phyloP scores from a whole-genome alignment of 1,140 invertebrate species.

The Drosophila melanica region DNA sequence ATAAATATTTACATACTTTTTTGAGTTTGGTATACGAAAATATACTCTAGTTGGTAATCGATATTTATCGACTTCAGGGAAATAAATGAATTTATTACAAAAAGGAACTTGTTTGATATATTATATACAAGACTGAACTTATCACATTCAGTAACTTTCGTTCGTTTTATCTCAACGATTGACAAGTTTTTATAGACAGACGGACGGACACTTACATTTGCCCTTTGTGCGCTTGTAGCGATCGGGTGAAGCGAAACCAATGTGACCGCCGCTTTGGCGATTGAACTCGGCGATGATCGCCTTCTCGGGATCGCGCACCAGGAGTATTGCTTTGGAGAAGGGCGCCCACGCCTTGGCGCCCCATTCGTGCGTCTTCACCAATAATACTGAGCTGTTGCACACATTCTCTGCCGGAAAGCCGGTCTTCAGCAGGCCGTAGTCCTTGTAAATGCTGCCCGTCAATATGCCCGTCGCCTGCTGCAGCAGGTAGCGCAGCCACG shows the following conservation, averaged over 20 bases:
- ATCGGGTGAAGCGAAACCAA: conserved; percentile 88
- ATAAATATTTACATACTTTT: no score
- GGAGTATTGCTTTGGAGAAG: conserved; percentile 88
- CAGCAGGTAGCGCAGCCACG: conserved; percentile 90
- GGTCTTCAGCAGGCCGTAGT: conserved; percentile 89
- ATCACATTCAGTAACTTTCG: no score
- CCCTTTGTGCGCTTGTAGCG: conserved; percentile 87
- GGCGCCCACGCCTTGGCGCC: conserved; percentile 86
- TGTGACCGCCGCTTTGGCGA: conserved; percentile 88
- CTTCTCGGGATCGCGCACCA: conserved; percentile 89
- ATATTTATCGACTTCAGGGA: no score
- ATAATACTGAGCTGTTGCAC: conserved; percentile 89
- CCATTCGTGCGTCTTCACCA: conserved; percentile 92
- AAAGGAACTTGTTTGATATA: no score
- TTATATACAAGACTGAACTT: no score
- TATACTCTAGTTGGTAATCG: no score
- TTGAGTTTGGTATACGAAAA: no score
- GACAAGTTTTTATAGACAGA: no score
- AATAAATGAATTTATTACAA: no score
- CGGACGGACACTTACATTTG: conserved; percentile 85
- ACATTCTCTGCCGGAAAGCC: conserved; percentile 92
- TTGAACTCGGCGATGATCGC: conserved; percentile 91
- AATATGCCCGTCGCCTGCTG: conserved; percentile 90
- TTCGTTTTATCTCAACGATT: no score
- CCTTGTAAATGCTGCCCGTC: conserved; percentile 92